Conservation (phyloP, 1,140 invertebrate species). For the Frieseomelitta varia region DNA sequence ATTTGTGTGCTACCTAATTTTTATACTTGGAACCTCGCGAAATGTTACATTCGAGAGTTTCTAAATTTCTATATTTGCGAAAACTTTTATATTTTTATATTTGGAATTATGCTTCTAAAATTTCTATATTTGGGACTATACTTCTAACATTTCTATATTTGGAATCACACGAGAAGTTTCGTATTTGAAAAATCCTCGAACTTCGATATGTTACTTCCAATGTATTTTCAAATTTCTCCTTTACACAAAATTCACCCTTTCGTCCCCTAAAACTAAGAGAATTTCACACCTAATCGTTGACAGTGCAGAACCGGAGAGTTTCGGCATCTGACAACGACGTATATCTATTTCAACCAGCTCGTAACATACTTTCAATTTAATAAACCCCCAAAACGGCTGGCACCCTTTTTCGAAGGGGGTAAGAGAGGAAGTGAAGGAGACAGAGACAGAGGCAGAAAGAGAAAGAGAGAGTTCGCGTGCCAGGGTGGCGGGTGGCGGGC, state of each 20-base stretch:
- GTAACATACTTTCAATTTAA: slow-evolving; percentile 81
- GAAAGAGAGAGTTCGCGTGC: slow-evolving; percentile 67
- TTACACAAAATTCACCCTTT: background rate
- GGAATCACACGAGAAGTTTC: background rate
- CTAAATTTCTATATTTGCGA: background rate
- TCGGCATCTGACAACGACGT: slow-evolving; percentile 26
- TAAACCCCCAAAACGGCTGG: slow-evolving; percentile 75
- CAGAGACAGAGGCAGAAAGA: no score
- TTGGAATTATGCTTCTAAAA: background rate
- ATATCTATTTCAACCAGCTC: slow-evolving; percentile 43
- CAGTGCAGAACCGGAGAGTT: background rate
- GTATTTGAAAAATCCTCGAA: background rate
- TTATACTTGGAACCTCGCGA: background rate
- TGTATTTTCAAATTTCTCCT: background rate
- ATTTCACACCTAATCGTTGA: background rate
- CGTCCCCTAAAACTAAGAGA: background rate
- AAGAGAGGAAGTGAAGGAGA: no score
- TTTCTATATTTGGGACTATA: background rate
- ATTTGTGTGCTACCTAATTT: background rate
- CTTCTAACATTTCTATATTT: background rate
- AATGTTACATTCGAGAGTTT: background rate
- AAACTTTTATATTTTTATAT: background rate
- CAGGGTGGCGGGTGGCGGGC: slow-evolving; percentile 71
- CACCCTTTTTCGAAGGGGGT: slow-evolving; percentile 54
- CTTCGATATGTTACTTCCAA: background rate